phyloP scores from a whole-genome alignment of 2,797 vertebrate genomes.

The Telmatherina bonti region DNA sequence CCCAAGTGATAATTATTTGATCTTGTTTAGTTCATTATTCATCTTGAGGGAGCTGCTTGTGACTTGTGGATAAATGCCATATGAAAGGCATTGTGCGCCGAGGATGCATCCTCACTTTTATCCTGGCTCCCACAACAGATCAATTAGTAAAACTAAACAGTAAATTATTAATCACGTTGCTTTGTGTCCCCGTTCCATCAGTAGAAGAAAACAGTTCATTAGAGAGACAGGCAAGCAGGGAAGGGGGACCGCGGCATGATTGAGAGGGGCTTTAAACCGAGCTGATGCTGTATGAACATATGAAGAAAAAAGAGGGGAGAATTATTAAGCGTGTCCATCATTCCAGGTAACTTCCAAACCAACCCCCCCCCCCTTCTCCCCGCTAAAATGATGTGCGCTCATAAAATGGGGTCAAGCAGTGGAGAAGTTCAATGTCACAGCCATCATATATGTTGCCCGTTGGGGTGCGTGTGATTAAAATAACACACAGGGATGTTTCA shows the following conservation, averaged over 20 bases:
- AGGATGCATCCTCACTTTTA: conserved; percentile 84
- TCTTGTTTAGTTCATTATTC: conserved; percentile 88
- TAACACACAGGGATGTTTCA: conserved; percentile 92
- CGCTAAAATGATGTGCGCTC: conserved; percentile 63
- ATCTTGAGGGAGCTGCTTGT: conserved; percentile 82
- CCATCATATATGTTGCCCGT: conserved; percentile 89
- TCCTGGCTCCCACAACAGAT: conserved; percentile 86
- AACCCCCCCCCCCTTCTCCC: conserved; percentile 7
- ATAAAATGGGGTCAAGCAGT: conserved; percentile 88
- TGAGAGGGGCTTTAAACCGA: conserved; percentile 82
- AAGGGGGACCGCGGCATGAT: conserved; percentile 61
- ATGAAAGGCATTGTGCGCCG: conserved; percentile 83
- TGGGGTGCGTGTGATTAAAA: conserved; percentile 90
- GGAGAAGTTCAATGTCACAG: conserved; percentile 91
- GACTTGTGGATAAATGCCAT: conserved; percentile 86
- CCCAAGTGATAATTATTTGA: conserved; percentile 85
- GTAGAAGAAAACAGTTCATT: conserved; percentile 84
- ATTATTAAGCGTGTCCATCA: conserved; percentile 82
- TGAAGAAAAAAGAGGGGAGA: conserved; percentile 70
- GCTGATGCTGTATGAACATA: conserved; percentile 80
- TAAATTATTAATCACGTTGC: conserved; percentile 87
- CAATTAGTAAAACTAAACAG: conserved; percentile 88
- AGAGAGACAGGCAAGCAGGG: conserved; percentile 56
- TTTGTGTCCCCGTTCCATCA: conserved; percentile 85
- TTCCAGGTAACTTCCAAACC: conserved; percentile 73